Evolutionary conservation across 53 echinoderm and acorn worm genomes (phyloP), one percentile per base, ranked within the genome.

Genomic region (Zoroaster sp.): DNA sequence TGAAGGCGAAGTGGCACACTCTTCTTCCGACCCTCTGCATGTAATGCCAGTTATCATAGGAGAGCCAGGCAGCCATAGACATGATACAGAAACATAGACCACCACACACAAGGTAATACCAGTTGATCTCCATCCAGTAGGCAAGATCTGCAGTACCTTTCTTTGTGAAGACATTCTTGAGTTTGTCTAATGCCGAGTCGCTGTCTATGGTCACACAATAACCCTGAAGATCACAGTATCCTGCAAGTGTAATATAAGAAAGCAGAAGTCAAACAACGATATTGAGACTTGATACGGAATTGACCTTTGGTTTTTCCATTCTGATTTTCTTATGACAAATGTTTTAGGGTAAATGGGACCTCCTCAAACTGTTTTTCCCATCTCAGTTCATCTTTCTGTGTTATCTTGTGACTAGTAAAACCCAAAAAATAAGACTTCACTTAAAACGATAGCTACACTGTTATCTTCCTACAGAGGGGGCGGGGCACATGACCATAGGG

Each of bases 101-200:
- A 31, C 53, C 72, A 55, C 53, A 55, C 3, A 72, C 28, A 4
- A 80, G 33, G 41, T 89, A 89, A 41, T 72, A 89, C 92, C 92
- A 92, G 72, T 92, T 83, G 1, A 33, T 69, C 10, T 69, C 21
- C 35, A 83, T 13, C 92, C 92, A 92, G 66, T 69, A 39, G 43
- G 21, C 21, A 11, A 86, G 12, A 67, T 54, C 75, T 15, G 76
- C 15, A 14, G 76, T 41, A 18, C 43, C 37, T 0, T 83, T 65
- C 15, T 73, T 73, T 3, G 88, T 82, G 41, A 92, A 74, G 51
- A 89, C n/a, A 54, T 89, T 41, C 54, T 54, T 89, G 15, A 92
- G 65, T 39, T 89, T 89, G n/a, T 89, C 40, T 18, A 92, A 77
- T 15, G 92, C 92, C 4, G 69, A 74, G n/a, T 92, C 92, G 33